Conservation (phyloP, 2,113 vertebrate genomes). For the Danionella cerebrum region DNA sequence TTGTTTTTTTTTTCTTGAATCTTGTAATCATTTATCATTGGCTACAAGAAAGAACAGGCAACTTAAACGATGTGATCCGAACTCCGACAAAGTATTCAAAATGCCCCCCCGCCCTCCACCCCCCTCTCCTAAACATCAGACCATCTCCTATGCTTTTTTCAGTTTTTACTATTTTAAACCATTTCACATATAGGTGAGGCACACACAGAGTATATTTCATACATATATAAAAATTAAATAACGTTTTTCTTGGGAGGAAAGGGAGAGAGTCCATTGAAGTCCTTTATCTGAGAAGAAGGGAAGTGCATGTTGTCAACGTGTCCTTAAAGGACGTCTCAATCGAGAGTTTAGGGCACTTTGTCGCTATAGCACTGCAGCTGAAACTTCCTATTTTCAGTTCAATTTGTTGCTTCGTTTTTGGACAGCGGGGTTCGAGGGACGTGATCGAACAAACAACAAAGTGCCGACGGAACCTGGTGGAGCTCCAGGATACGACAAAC, state of each 20-base stretch:
- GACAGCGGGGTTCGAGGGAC: slow-evolving; percentile 40
- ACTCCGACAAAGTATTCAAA: slow-evolving; percentile 64
- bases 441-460: slow-evolving; percentile 52
- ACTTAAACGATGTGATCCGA: slow-evolving; percentile 71
- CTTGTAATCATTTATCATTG: slow-evolving; percentile 72
- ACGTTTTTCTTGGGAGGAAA: slow-evolving; percentile 30
- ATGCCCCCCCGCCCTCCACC: slow-evolving; percentile 38
- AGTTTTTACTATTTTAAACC: slow-evolving; percentile 47
- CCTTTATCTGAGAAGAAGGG: slow-evolving; percentile 51
- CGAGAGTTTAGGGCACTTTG: slow-evolving; percentile 58
- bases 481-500: slow-evolving; percentile 26
- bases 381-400: slow-evolving; percentile 38
- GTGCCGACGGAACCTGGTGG: slow-evolving; percentile 46
- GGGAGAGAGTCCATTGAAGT: slow-evolving; percentile 52
- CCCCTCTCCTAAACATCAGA: slow-evolving; percentile 7
- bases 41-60: slow-evolving; percentile 82
- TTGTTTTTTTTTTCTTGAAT: slow-evolving; percentile 67
- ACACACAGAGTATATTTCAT: slow-evolving; percentile 74
- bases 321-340: slow-evolving; percentile 59
- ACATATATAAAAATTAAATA: slow-evolving; percentile 69
- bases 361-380: slow-evolving; percentile 57
- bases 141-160: slow-evolving; percentile 53
- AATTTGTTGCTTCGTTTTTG: slow-evolving; percentile 49
- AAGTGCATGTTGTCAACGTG: slow-evolving; percentile 66
- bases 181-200: slow-evolving; percentile 67